Evolutionary conservation across 2,113 vertebrate genomes (phyloP).

Genomic region (Hippocampus barbouri): DNA sequence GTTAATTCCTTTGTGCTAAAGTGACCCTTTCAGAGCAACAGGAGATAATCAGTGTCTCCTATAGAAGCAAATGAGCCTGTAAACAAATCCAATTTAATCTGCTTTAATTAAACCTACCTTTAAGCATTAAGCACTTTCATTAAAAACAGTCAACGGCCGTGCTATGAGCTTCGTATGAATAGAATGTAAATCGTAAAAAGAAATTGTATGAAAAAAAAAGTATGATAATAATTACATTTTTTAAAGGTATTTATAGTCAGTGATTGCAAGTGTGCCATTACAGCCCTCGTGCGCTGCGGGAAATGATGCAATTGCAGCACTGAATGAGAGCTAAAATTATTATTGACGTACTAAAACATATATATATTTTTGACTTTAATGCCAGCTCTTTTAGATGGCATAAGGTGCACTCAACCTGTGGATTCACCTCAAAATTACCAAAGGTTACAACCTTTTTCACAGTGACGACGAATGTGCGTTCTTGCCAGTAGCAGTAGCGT

Average conservation of each 20-base stretch:
- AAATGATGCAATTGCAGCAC: too few species aligned
- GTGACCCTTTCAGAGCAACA: background rate
- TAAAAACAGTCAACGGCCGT: slow-evolving; percentile 10
- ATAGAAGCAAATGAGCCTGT: background rate
- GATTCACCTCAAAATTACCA: too few species aligned
- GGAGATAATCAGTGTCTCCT: background rate
- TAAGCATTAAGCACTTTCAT: background rate
- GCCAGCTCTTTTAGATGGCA: too few species aligned
- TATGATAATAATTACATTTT: background rate
- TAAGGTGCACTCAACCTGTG: too few species aligned
- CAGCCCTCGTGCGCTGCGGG: too few species aligned
- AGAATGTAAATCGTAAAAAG: background rate
- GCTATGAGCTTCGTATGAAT: background rate
- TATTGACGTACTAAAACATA: too few species aligned
- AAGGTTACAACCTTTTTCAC: too few species aligned
- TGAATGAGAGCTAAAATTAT: too few species aligned
- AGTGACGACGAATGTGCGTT: too few species aligned
- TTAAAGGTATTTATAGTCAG: background rate
- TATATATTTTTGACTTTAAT: too few species aligned
- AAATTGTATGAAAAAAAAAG: background rate
- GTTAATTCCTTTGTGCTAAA: slow-evolving; percentile 1
- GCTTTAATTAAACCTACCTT: slow-evolving; percentile 26
- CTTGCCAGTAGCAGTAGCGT: too few species aligned
- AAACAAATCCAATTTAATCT: slow-evolving; percentile 1
- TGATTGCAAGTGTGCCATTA: too few species aligned